Conservation (phyloP, 2,797 vertebrate species). For the Lithobates sylvaticus region DNA sequence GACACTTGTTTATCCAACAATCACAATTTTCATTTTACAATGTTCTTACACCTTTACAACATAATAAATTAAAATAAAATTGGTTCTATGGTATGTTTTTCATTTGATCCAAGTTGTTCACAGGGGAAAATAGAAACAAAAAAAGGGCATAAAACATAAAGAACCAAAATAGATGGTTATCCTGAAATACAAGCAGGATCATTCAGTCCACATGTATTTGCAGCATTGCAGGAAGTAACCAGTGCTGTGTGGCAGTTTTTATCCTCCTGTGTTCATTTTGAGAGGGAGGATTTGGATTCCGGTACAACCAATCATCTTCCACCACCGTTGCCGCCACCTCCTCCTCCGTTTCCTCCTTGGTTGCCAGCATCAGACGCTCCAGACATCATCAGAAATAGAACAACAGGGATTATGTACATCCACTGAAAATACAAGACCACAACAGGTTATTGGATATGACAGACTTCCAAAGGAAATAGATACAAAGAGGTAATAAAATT, state of each 20-base stretch:
- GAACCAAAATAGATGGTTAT: neutral
- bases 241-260: neutral
- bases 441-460: neutral
- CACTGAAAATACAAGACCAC: slow-evolving; percentile 76
- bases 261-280: neutral
- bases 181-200: neutral
- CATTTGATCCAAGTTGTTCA: neutral
- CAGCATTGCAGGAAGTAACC: neutral
- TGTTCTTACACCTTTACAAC: neutral
- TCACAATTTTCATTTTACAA: neutral
- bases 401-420: slow-evolving; percentile 96
- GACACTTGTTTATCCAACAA: too few relatives aligned
- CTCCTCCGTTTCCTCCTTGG: slow-evolving; percentile 81
- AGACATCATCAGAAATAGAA: slow-evolving; percentile 96
- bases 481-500: too few relatives aligned
- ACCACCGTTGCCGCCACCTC: slow-evolving; percentile 78
- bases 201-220: neutral
- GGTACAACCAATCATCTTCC: slow-evolving; percentile 67
- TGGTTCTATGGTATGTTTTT: neutral
- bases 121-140: neutral
- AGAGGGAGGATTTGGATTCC: neutral
- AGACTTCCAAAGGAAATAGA: too few relatives aligned
- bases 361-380: slow-evolving; percentile 90
- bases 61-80: slow-evolving; percentile 45
- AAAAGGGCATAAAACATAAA: neutral